Evolutionary conservation across 2,113 vertebrate genomes (phyloP).

Genomic region (Syngnathus floridae): DNA sequence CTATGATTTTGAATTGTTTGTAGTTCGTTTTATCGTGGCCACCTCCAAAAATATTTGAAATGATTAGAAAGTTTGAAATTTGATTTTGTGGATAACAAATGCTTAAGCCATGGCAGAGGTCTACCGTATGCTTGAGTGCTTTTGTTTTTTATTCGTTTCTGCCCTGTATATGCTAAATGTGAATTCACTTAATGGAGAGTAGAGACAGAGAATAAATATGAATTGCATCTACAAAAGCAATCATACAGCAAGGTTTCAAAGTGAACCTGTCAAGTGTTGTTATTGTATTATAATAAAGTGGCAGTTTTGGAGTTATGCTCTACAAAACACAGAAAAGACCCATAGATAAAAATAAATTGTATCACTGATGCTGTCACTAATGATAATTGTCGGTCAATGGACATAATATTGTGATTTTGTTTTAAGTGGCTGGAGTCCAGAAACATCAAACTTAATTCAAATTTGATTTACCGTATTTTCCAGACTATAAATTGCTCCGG

Average conservation of each 20-base stretch:
- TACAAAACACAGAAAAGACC: background rate
- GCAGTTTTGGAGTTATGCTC: background rate
- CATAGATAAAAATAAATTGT: background rate
- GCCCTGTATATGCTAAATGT: conserved; percentile 31
- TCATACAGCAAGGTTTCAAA: conserved; percentile 1
- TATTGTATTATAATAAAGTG: conserved; percentile 3
- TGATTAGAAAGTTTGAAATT: too few species aligned
- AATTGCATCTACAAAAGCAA: conserved; percentile 14
- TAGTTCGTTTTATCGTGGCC: background rate
- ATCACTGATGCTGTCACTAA: background rate
- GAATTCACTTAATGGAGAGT: conserved; percentile 28
- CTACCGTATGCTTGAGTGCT: conserved; percentile 22
- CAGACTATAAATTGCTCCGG: too few species aligned
- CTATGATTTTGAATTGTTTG: background rate
- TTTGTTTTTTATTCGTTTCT: conserved; percentile 25
- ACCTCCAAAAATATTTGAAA: background rate
- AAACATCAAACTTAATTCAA: background rate
- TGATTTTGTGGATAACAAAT: background rate
- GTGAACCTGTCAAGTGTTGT: background rate
- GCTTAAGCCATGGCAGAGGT: background rate
- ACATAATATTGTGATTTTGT: background rate
- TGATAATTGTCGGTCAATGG: background rate
- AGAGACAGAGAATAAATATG: conserved; percentile 19
- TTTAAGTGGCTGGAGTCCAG: background rate
- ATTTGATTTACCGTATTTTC: background rate